Percentiles rank a stretch among this genome's conserved stretches.
Evolutionary conservation across 1,140 invertebrate genomes (phyloP).

Genomic region (Drosophila malerkotliana): DNA sequence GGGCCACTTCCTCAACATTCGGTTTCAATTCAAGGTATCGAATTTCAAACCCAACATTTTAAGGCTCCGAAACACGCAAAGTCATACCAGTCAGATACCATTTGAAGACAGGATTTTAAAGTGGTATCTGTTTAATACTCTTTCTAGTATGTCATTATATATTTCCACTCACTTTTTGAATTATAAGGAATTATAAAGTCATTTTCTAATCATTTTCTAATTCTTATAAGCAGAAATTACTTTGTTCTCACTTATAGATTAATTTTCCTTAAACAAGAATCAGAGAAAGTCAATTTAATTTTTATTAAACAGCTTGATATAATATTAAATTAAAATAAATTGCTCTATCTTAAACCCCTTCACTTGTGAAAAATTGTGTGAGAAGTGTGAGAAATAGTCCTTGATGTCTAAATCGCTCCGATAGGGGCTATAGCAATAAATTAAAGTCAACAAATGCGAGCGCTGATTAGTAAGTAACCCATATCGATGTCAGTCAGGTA

Average conservation of each 20-base stretch:
- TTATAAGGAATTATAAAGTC: too few relatives aligned
- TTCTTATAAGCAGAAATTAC: background rate
- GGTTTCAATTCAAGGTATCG: constrained; percentile 36
- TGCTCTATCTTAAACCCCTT: background rate
- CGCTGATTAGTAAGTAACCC: constrained; percentile 61
- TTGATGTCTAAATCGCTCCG: constrained; percentile 18
- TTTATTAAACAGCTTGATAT: background rate
- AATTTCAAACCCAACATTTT: constrained; percentile 24
- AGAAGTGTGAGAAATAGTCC: constrained; percentile 20
- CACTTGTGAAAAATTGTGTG: background rate
- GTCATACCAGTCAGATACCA: background rate
- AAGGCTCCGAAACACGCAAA: constrained; percentile 2
- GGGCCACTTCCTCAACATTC: constrained; percentile 39
- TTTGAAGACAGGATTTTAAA: background rate
- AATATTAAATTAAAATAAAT: too few relatives aligned
- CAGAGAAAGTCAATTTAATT: background rate
- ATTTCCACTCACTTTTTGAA: too few relatives aligned
- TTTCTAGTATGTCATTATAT: too few relatives aligned
- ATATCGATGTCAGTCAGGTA: constrained; percentile 65
- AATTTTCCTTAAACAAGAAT: background rate
- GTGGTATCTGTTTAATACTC: too few relatives aligned
- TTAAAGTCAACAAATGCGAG: constrained; percentile 45
- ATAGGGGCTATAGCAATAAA: constrained; percentile 16
- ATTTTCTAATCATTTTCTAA: too few relatives aligned
- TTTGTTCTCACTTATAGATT: background rate